Conservation (phyloP, 2,113 vertebrate species). For the Onychostoma macrolepis region DNA sequence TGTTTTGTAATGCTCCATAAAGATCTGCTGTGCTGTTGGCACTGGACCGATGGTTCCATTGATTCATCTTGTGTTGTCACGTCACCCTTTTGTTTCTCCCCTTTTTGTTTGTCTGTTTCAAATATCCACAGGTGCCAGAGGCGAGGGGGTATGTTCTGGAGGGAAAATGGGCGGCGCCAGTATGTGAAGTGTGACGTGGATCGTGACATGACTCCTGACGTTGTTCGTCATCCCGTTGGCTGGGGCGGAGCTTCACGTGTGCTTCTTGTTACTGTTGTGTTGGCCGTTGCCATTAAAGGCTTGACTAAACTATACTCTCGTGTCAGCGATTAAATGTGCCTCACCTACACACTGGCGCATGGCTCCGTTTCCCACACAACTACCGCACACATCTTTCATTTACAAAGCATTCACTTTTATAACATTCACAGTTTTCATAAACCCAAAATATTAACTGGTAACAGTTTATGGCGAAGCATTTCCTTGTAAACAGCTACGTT, state of each 20-base stretch:
- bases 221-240: rapidly evolving
- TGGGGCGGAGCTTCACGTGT: neutral
- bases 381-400: too few species aligned
- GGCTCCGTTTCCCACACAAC: too few species aligned
- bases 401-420: too few species aligned
- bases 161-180: neutral
- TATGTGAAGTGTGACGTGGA: too few species aligned
- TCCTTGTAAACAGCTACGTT: too few species aligned
- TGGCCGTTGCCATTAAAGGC: neutral
- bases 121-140: neutral
- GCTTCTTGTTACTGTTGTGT: neutral
- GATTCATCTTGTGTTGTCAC: neutral
- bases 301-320: neutral
- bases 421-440: too few species aligned
- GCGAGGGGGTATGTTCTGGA: neutral
- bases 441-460: too few species aligned
- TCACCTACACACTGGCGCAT: neutral
- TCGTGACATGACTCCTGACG: neutral
- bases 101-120: neutral
- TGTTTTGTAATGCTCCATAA: too few species aligned
- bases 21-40: neutral
- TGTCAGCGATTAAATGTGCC: neutral
- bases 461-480: too few species aligned
- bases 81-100: neutral
- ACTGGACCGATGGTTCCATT: too few species aligned